A percentile compares a stretch with the other conserved stretches of the same genome.
Evolutionary conservation across 2,797 vertebrate genomes (phyloP).

Genomic region (Serranus cabrilla): DNA sequence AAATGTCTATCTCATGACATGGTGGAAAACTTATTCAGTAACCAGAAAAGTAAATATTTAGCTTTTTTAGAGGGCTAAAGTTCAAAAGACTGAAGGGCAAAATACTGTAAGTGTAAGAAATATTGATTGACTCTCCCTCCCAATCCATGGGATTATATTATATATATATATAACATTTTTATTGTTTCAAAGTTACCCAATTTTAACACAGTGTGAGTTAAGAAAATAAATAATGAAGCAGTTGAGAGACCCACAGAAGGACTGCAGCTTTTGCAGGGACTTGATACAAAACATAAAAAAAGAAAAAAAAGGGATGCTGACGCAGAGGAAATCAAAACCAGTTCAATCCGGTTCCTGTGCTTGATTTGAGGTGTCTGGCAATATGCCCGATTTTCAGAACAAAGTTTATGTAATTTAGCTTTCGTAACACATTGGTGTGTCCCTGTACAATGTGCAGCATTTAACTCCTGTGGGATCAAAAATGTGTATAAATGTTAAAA

Average conservation of each 20-base stretch:
- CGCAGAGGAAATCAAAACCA: conserved; percentile 62
- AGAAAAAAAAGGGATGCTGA: conserved; percentile 40
- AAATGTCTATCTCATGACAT: neutral
- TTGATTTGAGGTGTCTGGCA: conserved; percentile 63
- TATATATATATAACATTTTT: neutral
- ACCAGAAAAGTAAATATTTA: conserved; percentile 43
- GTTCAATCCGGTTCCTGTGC: conserved; percentile 56
- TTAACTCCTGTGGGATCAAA: neutral
- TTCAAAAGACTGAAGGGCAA: neutral
- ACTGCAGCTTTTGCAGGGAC: neutral
- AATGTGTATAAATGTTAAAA: neutral
- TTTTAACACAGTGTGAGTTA: neutral
- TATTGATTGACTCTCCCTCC: neutral
- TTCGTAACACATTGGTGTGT: neutral
- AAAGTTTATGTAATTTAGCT: conserved; percentile 24
- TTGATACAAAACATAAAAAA: neutral
- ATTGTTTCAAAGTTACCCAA: neutral
- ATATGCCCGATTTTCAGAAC: conserved; percentile 57
- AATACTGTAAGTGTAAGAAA: neutral
- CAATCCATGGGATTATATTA: neutral
- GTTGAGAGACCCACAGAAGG: neutral
- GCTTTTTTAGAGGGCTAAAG: neutral
- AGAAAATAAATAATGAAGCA: neutral
- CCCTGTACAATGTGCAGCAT: neutral
- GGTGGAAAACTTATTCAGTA: conserved; percentile 11